Conservation (phyloP, 1,140 invertebrate genomes). For the Apis cerana region DNA sequence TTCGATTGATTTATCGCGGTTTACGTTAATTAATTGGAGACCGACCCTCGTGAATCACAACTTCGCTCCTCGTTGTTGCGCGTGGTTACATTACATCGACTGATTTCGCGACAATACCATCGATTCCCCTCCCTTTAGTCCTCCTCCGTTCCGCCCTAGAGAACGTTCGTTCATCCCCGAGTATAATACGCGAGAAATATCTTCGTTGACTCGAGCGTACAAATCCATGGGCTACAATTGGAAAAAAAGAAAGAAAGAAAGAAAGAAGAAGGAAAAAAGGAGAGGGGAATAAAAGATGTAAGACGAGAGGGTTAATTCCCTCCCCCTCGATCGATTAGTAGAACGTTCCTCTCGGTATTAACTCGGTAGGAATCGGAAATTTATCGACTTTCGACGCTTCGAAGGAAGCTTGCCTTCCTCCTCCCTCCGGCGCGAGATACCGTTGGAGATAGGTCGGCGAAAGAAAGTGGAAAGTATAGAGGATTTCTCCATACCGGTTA, state of each 20-base stretch:
- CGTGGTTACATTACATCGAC: neutral
- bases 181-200: no score
- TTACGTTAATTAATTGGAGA: constrained; percentile 50
- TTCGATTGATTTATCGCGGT: constrained; percentile 63
- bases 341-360: neutral
- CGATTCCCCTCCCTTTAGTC: neutral
- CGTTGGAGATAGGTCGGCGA: neutral
- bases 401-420: no score
- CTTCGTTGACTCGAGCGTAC: no score
- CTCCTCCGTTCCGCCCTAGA: neutral
- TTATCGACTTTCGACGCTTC: neutral
- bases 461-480: constrained; percentile 15
- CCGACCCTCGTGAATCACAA: neutral
- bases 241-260: no score
- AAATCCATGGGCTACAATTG: no score
- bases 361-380: neutral
- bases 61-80: neutral
- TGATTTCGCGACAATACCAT: constrained; percentile 11
- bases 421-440: no score
- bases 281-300: neutral
- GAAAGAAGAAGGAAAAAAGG: neutral
- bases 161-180: neutral
- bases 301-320: neutral
- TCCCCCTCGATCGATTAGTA: constrained; percentile 14
- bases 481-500: constrained; percentile 11